A percentile compares a stretch with the other conserved stretches of the same genome.
Evolutionary conservation across 2,113 vertebrate genomes (phyloP).

Genomic region (Addax nasomaculatus): DNA sequence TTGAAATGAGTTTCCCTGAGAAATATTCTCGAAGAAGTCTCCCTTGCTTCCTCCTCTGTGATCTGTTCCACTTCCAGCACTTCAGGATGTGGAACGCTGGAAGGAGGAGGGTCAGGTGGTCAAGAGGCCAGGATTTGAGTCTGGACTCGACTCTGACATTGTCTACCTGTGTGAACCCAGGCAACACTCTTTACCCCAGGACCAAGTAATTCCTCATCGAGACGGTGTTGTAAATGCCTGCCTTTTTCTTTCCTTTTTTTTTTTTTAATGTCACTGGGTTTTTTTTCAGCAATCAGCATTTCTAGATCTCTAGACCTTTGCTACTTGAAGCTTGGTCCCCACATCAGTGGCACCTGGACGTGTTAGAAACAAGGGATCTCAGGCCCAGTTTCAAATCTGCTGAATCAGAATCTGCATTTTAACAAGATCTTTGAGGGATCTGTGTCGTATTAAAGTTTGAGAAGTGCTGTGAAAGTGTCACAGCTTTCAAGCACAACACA

Average conservation of each 20-base stretch:
- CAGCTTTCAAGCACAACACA: background rate
- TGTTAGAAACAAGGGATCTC: background rate
- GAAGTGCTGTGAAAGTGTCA: background rate
- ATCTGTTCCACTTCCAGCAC: background rate
- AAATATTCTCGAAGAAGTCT: background rate
- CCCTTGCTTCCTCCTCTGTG: background rate
- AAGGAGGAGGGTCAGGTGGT: background rate
- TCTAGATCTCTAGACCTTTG: background rate
- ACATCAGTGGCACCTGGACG: background rate
- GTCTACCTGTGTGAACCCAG: background rate
- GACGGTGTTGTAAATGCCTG: background rate
- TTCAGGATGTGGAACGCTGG: background rate
- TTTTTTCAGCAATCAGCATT: background rate
- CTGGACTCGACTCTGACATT: background rate
- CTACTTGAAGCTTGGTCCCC: background rate
- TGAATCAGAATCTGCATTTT: background rate
- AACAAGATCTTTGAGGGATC: background rate
- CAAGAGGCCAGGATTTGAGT: background rate
- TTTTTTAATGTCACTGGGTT: background rate
- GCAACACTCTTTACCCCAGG: background rate
- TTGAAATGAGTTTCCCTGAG: background rate
- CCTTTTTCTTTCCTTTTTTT: background rate
- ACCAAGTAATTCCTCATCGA: background rate
- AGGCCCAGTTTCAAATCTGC: background rate
- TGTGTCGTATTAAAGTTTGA: background rate